Evolutionary conservation across 2,797 vertebrate genomes (phyloP), one percentile per base, ranked within the genome.

Genomic region (Diplodus puntazzo): DNA sequence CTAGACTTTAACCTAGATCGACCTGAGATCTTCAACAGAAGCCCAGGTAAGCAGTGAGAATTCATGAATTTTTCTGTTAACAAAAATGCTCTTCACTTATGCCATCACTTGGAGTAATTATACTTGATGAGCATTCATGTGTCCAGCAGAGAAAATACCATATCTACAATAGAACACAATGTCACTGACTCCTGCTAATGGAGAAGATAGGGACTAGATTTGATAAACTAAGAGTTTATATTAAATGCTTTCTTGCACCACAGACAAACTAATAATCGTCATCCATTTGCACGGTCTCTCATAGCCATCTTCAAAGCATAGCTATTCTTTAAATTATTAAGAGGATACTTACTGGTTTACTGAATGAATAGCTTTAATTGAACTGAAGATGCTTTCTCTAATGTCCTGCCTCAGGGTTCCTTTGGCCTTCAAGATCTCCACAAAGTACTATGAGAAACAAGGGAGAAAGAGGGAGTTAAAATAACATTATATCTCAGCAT

Each of bases 401-500:
- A 96, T 92, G 64, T 95, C 91, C 71, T 95, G 94, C 88, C 88
- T 95, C 87, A 98, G 90, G 0, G 95, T 98, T 79, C 95, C 96
- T 95, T 98, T 98, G 93, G 97, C 97, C 90, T 96, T 96, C 92
- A 99, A 90, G 92, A 98, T 97, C 73, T 95, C 95, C 94, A 98
- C 93, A 89, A 99, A 98, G 87, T 96, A 98, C 98, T 99, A 87
- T 58, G 63, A 63, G 80, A 81, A 86, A 86, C 48, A 79, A 75
- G 27, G 87, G 54, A 63, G 48, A 70, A 34, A 83, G 55, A 64
- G 13, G 30, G 66, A 83, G 61, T 79, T 4, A 67, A 55, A 71
- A 27, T 14, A 0, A 42, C 1, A 46, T 69, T 43, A 72, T 42
- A 67, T 34, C 20, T 68, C 54, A 46, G 42, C 20, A 60, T 65